phyloP scores from a whole-genome alignment of 1,140 invertebrate species.

The Dinoponera quadriceps region DNA sequence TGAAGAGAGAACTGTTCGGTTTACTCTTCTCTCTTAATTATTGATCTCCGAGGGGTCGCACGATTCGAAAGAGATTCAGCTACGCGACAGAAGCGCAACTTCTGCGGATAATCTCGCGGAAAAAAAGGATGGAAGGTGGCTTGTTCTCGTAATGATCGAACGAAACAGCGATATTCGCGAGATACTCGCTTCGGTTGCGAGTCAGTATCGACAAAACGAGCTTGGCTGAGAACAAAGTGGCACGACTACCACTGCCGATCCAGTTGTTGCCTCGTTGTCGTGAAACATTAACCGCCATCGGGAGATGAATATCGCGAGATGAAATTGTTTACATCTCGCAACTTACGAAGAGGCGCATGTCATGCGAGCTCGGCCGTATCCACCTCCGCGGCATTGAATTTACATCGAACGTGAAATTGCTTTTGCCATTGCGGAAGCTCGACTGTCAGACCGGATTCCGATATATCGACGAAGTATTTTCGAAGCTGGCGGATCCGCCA shows the following conservation, averaged over 20 bases:
- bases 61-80: too few relatives aligned
- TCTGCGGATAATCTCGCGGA: neutral
- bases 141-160: slow-evolving; percentile 5
- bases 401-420: slow-evolving; percentile 39
- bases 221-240: slow-evolving; percentile 20
- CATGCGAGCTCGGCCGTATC: neutral
- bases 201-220: slow-evolving; percentile 28
- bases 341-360: slow-evolving; percentile 20
- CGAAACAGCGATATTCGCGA: neutral
- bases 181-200: neutral
- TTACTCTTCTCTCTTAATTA: neutral
- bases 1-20: neutral
- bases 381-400: neutral
- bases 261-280: neutral
- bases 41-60: too few relatives aligned
- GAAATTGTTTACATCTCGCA: slow-evolving; percentile 22
- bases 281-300: slow-evolving; percentile 27
- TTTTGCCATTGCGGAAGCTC: slow-evolving; percentile 5
- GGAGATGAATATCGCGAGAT: neutral
- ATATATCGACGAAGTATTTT: slow-evolving; percentile 29
- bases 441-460: slow-evolving; percentile 3
- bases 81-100: neutral
- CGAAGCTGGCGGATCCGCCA: slow-evolving; percentile 8
- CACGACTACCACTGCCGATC: neutral
- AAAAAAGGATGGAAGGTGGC: neutral